Base-by-base conservation (phyloP, 2,797 vertebrate genomes). In the Neosalanx taihuensis region DNA sequence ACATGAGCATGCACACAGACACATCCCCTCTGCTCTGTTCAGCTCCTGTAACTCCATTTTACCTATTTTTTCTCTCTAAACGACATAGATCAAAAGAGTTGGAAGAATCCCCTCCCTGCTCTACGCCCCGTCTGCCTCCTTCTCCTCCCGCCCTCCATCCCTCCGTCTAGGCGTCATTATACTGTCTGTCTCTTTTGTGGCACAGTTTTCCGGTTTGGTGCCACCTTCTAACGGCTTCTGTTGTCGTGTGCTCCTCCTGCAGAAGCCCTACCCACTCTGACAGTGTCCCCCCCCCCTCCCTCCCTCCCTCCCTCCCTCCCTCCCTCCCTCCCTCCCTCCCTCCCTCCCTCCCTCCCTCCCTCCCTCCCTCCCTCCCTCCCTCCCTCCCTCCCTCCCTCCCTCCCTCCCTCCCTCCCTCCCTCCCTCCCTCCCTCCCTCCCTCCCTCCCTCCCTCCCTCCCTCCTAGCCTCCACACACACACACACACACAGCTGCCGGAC, bases 181-280 rank as follows among this genome's bases (percentile, higher is more conserved):
- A 62, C 70, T 26, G 23, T 35, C 29, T 65, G 23, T 18, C 67
- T 62, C 72, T 78, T 72, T 72, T 59, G 61, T 15, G 49, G 75
- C 76, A 62, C 72, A 9, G 53, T 84, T 87, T 91, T 91, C 89
- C 86, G 83, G 88, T 90, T 89, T 84, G 82, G 78, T 76, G 80
- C 82, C 73, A 78, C 72, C 81, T 88, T 88, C 80, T 86, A 85
- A 89, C 84, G 74, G 78, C 80, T 84, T 79, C 84, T 72, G 84
- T 88, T 89, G 84, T 87, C 76, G 81, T 82, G 77, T 80, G 73
- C 70, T 81, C 81, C 79, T 79, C 76, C 72, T 69, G 65, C 77
- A 72, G 73, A 20, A 61, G 37, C 37, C 9, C 41, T 41, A 62
- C 20, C 26, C 46, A 81, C 80, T 78, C 81, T 81, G 81, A 60